Evolutionary conservation across 2,113 vertebrate genomes (phyloP).

Genomic region (Formicarius rufipectus): DNA sequence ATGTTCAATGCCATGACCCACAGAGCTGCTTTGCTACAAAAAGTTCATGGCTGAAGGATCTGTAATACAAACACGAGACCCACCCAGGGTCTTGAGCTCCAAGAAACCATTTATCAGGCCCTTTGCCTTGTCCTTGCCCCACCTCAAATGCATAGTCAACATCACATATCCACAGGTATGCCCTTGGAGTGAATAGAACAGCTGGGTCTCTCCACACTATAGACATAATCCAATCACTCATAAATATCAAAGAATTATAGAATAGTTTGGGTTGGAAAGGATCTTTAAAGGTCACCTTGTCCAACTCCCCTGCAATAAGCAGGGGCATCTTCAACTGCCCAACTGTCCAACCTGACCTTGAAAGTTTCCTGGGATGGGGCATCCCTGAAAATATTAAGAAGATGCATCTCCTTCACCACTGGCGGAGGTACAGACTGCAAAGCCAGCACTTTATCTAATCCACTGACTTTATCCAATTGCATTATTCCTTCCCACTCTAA

Average conservation of each 20-base stretch:
- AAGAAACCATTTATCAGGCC: background rate
- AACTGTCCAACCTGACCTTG: background rate
- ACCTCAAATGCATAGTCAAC: background rate
- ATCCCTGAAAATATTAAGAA: background rate
- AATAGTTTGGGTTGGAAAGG: background rate
- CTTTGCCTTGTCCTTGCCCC: background rate
- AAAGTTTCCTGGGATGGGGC: background rate
- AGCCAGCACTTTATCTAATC: background rate
- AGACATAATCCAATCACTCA: background rate
- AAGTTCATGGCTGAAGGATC: background rate
- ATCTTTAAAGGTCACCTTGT: background rate
- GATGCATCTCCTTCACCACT: background rate
- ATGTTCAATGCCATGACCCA: background rate
- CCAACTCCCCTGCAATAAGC: accelerated
- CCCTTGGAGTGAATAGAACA: background rate
- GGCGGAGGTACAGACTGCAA: background rate
- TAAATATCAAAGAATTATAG: background rate
- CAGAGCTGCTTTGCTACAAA: background rate
- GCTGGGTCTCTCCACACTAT: background rate
- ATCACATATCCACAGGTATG: accelerated
- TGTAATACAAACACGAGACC: background rate
- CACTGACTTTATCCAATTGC: background rate
- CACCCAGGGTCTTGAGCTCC: background rate
- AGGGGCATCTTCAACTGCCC: background rate
- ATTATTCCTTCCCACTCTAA: background rate